Evolutionary conservation across 2,888 invertebrate species (phyloP).

Genomic region (Operophtera brumata): DNA sequence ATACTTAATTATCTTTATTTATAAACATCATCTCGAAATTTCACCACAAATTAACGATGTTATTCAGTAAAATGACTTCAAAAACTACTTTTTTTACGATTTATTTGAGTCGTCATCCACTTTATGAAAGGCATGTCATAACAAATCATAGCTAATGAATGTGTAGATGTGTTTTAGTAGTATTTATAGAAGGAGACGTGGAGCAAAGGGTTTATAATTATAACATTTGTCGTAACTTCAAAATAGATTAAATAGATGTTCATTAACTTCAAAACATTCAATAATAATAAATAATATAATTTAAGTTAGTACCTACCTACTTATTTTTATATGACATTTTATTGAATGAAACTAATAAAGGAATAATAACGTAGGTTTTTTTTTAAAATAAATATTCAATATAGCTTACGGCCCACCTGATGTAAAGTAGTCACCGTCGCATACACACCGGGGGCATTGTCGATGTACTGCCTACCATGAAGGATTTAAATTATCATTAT

Average conservation of each 20-base stretch:
- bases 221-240: slow-evolving; percentile 16
- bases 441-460: too few species aligned
- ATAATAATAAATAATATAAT: too few species aligned
- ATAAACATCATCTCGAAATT: neutral
- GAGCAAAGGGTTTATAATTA: slow-evolving; percentile 24
- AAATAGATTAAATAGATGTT: slow-evolving; percentile 8
- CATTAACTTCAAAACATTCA: too few species aligned
- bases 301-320: too few species aligned
- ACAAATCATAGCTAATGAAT: slow-evolving; percentile 28
- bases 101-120: slow-evolving; percentile 20
- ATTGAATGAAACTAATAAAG: too few species aligned
- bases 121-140: slow-evolving; percentile 26
- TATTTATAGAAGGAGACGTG: slow-evolving; percentile 25
- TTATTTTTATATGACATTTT: too few species aligned
- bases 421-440: too few species aligned
- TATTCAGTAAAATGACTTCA: slow-evolving; percentile 7
- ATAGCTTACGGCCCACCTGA: too few species aligned
- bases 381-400: too few species aligned
- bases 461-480: too few species aligned
- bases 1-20: neutral
- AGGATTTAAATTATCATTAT: too few species aligned
- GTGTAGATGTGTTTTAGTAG: slow-evolving; percentile 23
- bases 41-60: neutral
- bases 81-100: neutral
- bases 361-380: too few species aligned